Evolutionary conservation across 2,797 vertebrate species (phyloP).

Genomic region (Sebastes alutus): DNA sequence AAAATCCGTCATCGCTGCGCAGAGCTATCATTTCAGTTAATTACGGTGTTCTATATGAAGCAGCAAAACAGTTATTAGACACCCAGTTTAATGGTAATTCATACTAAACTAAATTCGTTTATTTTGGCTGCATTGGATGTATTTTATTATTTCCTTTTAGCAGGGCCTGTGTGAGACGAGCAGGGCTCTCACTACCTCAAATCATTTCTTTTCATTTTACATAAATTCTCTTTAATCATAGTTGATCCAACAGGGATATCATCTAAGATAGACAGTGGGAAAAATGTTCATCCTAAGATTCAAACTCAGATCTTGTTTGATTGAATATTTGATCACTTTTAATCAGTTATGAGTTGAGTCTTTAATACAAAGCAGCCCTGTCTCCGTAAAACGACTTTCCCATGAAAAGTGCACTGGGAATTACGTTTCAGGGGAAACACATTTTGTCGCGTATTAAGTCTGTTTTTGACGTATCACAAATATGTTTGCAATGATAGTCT

Average conservation of each 20-base stretch:
- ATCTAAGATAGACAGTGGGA: background rate
- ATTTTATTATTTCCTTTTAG: background rate
- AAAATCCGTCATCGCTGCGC: conserved; percentile 18
- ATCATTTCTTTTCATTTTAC: fast-evolving
- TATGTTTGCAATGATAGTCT: too few species aligned
- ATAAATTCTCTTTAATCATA: background rate
- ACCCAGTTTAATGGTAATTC: background rate
- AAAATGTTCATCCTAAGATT: background rate
- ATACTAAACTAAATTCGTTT: background rate
- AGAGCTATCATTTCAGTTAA: conserved; percentile 46
- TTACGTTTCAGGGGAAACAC: too few species aligned
- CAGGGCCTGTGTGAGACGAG: background rate
- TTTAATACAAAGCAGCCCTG: too few species aligned
- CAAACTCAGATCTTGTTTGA: too few species aligned
- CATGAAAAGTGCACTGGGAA: too few species aligned
- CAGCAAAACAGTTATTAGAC: conserved; percentile 3
- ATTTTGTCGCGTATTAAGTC: fast-evolving
- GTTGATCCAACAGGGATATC: background rate
- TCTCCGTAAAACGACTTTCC: too few species aligned
- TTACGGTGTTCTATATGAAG: conserved; percentile 20
- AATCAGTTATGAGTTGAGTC: too few species aligned
- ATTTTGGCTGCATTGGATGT: background rate
- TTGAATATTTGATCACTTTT: too few species aligned
- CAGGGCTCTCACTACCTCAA: background rate
- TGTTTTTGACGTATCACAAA: too few species aligned